Base-by-base conservation (phyloP, 2,797 vertebrate species). In the Heteromormyrus szaboi region DNA sequence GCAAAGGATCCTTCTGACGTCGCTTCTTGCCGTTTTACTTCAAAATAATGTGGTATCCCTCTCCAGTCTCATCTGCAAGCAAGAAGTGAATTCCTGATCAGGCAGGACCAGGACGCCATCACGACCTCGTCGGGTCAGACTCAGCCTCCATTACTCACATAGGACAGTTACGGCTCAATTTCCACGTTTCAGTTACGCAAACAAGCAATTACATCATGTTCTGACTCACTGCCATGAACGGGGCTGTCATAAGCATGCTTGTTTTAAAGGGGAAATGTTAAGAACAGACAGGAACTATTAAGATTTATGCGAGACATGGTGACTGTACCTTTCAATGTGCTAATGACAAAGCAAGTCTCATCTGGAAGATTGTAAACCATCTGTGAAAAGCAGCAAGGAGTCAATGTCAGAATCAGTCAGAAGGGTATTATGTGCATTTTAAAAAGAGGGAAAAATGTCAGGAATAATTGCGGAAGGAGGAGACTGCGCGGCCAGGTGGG, bases 361-460 rank as follows among this genome's bases (percentile, higher is more conserved):
- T 99, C 97, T 89, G 97, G 96, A 93, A 99, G 96, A 93, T 98
- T 99, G 91, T 97, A 97, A 96, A 99, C 97, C 97, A 99, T 97
- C 98, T 98, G 91, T 37, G 89, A 88, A 87, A 90, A 89, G 90
- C 86, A 91, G 85, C 87, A 90, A 7, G 9, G 46, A 59, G 19
- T 22, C 9, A 85, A 37, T 37, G 4, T 51, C 87, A 33, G 17
- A 51, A 44, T 2, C 48, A 25, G 44, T n/a, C 46, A 62, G 11
- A 86, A 22, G 33, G 12, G 7, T 25, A 87, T 46, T 65, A 17
- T 7, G 46, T 53, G 25, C 11, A 33, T 85, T 25, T 25, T 33
- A n/a, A 85, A 29, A 54, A n/a, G 17, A n/a, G 29, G 46, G 11
- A 19, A 53, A 53, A n/a, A 19, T 41, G 0, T 1, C 56, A 44